These are phyloP conservation scores for Carterocephalus palaemon DNA, from an alignment of 2,888 invertebrate species.

Conservation along the genomic window DNA sequence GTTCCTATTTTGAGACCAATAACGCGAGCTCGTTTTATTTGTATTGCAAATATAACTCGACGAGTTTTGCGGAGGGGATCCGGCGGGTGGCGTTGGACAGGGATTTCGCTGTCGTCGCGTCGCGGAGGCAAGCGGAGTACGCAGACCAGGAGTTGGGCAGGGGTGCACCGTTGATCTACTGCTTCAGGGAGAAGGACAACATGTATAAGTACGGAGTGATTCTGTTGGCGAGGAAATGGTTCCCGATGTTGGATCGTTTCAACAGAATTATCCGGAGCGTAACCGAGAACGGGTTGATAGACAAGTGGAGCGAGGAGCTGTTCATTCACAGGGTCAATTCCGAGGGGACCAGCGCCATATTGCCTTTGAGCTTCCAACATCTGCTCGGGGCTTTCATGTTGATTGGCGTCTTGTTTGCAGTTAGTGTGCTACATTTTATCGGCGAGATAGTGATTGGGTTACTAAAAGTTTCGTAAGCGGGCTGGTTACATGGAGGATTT, in stretches of 20 bases:
- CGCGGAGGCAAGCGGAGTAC: slow-evolving; percentile 67
- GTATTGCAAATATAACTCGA: slow-evolving; percentile 68
- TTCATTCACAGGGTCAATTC: slow-evolving; percentile 48
- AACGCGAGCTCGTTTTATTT: slow-evolving; percentile 71
- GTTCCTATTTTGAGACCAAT: slow-evolving; percentile 72
- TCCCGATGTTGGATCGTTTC: slow-evolving; percentile 64
- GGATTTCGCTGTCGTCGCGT: slow-evolving; percentile 69
- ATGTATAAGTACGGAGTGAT: slow-evolving; percentile 75
- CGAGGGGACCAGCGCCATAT: slow-evolving; percentile 52
- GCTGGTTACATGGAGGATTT: no score
- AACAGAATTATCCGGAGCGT: slow-evolving; percentile 70
- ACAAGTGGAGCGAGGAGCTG: slow-evolving; percentile 71
- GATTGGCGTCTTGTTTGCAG: slow-evolving; percentile 62
- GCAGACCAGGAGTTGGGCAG: slow-evolving; percentile 66
- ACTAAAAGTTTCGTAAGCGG: slow-evolving; percentile 12
- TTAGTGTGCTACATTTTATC: slow-evolving; percentile 58
- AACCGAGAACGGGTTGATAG: slow-evolving; percentile 70
- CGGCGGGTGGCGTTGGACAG: slow-evolving; percentile 55
- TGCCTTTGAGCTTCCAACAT: slow-evolving; percentile 61
- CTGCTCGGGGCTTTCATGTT: slow-evolving; percentile 71
- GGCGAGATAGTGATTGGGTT: slow-evolving; percentile 44
- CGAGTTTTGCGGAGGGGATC: slow-evolving; percentile 63
- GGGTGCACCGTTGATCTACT: slow-evolving; percentile 64
- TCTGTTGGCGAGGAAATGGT: slow-evolving; percentile 66
- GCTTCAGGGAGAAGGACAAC: slow-evolving; percentile 67